Base-by-base conservation (phyloP, 1,140 invertebrate species). In the Drosophila parabipectinata region DNA sequence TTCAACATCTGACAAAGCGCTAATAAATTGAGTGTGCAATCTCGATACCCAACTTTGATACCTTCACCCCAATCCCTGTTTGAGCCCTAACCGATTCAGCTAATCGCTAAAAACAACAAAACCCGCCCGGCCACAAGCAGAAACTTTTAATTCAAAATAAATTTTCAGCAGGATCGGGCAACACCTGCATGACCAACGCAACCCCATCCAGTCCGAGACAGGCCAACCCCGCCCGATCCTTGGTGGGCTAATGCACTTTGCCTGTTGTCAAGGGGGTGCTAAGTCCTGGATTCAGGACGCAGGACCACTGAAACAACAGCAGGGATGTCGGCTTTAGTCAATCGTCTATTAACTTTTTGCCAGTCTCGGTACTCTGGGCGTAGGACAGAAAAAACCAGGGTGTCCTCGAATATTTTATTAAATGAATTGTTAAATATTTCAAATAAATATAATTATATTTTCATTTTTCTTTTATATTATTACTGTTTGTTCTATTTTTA, bases 71-170 rank as follows among this genome's bases (percentile, higher is more conserved):
- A 28, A 28, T 28, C 26, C 34, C 52, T 28, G 21, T 24, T 50
- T 8, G n/a, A 37, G 18, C 37, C 60, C 34, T 50, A 24, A 54
- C 15, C 56, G 39, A 18, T 64, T 78, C 48, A 44, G 79, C 81
- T 90, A 88, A 90, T 90, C 87, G 64, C 56, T 66, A 69, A 80
- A 90, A 87, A 88, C 87, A 90, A 90, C 87, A 90, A 90, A 83
- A 74, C 87, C 82, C 62, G 78, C 79, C 64, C 60, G 55, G 76
- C 87, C 72, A 74, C 85, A 82, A 87, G 72, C 77, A 79, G 56
- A 58, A 67, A 74, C 51, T 85, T 81, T 75, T 62, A 78, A 85
- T 81, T 80, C 67, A 77, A 88, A 76, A 64, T 61, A 72, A 87
- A 77, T 81, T 63, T 73, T 66, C 72, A 62, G 45, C 52, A 58